Conservation (phyloP, 2,113 vertebrate species). For the Embiotoca jacksoni region DNA sequence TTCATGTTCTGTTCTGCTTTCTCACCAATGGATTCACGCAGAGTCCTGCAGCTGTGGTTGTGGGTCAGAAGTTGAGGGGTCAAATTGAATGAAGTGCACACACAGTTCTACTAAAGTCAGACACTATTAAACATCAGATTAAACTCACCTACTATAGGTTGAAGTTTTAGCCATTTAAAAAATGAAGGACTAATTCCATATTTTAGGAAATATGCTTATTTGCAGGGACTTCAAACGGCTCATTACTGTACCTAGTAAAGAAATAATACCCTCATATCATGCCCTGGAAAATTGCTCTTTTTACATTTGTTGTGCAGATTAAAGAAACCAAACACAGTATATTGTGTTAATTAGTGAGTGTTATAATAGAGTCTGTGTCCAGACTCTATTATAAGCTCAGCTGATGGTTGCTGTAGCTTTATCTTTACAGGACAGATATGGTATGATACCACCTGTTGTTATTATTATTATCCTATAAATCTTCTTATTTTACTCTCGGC, state of each 20-base stretch:
- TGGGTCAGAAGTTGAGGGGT: not conserved
- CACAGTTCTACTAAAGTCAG: not conserved
- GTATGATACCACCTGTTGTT: too few species aligned
- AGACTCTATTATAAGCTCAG: not conserved
- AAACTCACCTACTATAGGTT: too few species aligned
- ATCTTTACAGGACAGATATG: not conserved
- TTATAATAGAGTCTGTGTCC: too few species aligned
- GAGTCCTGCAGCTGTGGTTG: not conserved
- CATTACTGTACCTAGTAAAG: too few species aligned
- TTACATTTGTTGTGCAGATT: not conserved
- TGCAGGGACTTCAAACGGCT: too few species aligned
- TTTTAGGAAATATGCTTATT: not conserved
- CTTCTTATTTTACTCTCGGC: not conserved
- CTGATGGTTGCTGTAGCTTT: slow-evolving; percentile 1
- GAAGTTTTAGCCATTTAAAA: too few species aligned
- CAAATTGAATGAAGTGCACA: slow-evolving; percentile 1
- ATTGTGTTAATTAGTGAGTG: not conserved
- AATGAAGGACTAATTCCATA: too few species aligned
- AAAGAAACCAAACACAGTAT: not conserved
- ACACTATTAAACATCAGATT: not conserved
- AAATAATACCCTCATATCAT: too few species aligned
- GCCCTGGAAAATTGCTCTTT: too few species aligned
- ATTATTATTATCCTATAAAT: not conserved
- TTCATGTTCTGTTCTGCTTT: not conserved
- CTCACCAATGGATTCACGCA: not conserved